These are phyloP conservation scores for Merluccius polli DNA, from an alignment of 2,797 vertebrate species.

Conservation along the genomic window DNA sequence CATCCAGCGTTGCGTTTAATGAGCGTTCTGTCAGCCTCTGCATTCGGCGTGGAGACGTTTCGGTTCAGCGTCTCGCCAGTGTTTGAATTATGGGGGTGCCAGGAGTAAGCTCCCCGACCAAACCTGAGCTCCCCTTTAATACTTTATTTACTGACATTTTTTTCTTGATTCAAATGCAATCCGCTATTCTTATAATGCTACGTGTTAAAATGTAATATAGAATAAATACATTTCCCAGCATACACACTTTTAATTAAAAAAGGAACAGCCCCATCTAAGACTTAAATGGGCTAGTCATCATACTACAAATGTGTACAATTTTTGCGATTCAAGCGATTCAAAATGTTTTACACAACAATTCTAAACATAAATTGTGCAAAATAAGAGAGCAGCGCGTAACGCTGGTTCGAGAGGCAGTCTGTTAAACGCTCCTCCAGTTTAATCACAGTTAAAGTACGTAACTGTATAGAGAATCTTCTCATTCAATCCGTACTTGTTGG, in stretches of 20 bases:
- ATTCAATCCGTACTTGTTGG: neutral
- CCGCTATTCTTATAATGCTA: neutral
- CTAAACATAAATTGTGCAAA: neutral
- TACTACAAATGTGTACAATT: neutral
- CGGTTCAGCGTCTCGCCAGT: too few species aligned
- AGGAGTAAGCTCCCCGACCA: too few species aligned
- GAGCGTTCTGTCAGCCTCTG: too few species aligned
- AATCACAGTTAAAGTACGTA: neutral
- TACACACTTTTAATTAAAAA: neutral
- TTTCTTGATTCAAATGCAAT: neutral
- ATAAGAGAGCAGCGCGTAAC: neutral
- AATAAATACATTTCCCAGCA: neutral
- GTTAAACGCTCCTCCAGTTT: neutral
- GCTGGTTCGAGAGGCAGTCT: neutral
- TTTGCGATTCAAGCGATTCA: neutral
- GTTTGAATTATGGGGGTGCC: too few species aligned
- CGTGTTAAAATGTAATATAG: neutral
- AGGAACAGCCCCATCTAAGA: neutral
- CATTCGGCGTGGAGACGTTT: too few species aligned
- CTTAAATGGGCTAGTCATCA: too few species aligned
- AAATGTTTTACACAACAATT: neutral
- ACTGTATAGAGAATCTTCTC: neutral
- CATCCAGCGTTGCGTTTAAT: too few species aligned
- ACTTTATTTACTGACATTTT: too few species aligned
- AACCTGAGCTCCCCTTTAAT: too few species aligned